Evolutionary conservation across 2,797 vertebrate genomes (phyloP), one percentile per base, ranked within the genome.

Genomic region (Enoplosus armatus): DNA sequence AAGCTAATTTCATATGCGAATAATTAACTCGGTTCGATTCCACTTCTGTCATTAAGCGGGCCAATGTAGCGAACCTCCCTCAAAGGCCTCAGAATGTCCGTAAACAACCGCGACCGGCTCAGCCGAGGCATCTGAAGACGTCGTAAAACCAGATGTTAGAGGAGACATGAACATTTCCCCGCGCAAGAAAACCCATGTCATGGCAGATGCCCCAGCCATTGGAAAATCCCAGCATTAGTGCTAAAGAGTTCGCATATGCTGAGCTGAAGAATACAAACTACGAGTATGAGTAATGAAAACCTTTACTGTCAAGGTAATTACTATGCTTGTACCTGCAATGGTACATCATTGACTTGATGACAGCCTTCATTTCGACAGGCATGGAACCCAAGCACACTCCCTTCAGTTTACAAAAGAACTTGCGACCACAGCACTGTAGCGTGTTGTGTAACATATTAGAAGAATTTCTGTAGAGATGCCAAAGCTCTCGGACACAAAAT

Each of bases 281-380:
- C 33, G 12, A 76, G 50, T 33, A 59, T 54, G 59, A 73, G 77
- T 85, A 92, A 90, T 90, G 85, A 89, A 83, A 90, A 86, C 75
- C 62, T 79, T 85, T 80, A 72, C 78, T 63, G 80, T 89, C 45
- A 14, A 74, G 72, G 59, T 92, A 93, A 94, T 93, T 85, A 82
- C 87, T 85, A 55, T 78, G 83, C 76, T 89, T 78, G 61, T 84
- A 85, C 85, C 73, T 84, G 82, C 77, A 85, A 47, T 70, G 86
- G 85, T 82, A 77, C 88, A 77, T 86, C 66, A 72, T 77, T 78
- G 85, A 84, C 71, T 76, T 86, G 90, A 94, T 91, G 85, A 94
- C 88, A 93, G 87, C 63, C 75, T 89, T 91, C 77, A 43, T 75
- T 80, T 69, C 82, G 77, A 86, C 83, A 90, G 79, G 75, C 77